Conservation (phyloP, 2,888 invertebrate species). For the Apomyelois bistriatella region DNA sequence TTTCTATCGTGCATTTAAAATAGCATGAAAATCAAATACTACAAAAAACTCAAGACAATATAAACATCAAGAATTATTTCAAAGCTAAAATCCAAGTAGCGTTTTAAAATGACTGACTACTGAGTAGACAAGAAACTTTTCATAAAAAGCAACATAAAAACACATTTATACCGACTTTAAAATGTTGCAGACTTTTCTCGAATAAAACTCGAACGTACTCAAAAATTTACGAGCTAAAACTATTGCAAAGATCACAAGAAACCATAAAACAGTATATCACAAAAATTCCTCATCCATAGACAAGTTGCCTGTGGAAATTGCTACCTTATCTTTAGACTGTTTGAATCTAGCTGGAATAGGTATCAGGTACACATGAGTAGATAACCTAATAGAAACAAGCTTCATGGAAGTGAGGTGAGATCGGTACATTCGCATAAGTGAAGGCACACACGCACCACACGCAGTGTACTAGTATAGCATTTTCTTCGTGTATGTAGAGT, state of each 20-base stretch:
- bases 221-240: slow-evolving; percentile 7
- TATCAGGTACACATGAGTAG: not conserved
- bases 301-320: not conserved
- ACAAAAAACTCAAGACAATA: too few relatives aligned
- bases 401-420: too few relatives aligned
- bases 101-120: not conserved
- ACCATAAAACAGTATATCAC: slow-evolving; percentile 5
- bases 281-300: slow-evolving; percentile 7
- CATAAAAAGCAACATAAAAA: slow-evolving; percentile 2
- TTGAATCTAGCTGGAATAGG: not conserved
- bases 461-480: too few relatives aligned
- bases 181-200: slow-evolving; percentile 4
- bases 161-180: slow-evolving; percentile 3
- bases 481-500: too few relatives aligned
- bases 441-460: too few relatives aligned
- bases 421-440: too few relatives aligned
- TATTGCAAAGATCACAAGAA: slow-evolving; percentile 10
- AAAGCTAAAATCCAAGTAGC: slow-evolving; percentile 28
- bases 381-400: too few relatives aligned
- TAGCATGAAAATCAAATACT: too few relatives aligned
- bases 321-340: slow-evolving; percentile 4
- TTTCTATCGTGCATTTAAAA: too few relatives aligned
- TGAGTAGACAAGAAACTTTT: not conserved
- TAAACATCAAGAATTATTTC: not conserved
- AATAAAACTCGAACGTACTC: slow-evolving; percentile 6